Conservation (phyloP, 2,888 invertebrate genomes). For the Liodrosophila aerea region DNA sequence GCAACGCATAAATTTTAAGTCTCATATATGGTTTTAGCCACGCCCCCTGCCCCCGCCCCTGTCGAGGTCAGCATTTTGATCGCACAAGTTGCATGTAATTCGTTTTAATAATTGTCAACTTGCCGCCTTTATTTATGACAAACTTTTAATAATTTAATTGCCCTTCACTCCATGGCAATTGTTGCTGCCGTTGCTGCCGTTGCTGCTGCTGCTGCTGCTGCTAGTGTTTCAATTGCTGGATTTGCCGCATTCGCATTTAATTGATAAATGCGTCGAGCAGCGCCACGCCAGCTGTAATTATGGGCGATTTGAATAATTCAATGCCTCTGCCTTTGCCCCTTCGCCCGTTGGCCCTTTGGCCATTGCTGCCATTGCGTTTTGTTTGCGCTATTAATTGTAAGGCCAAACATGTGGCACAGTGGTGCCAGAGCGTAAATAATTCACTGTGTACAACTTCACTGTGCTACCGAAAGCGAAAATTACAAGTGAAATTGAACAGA, state of each 20-base stretch:
- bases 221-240: constrained; percentile 44
- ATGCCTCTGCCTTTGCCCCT: constrained; percentile 49
- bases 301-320: constrained; percentile 75
- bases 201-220: constrained; percentile 29
- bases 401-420: constrained; percentile 38
- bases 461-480: no score
- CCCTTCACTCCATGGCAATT: constrained; percentile 36
- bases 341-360: constrained; percentile 3
- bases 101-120: constrained; percentile 75
- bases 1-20: constrained; percentile 67
- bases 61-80: constrained; percentile 51
- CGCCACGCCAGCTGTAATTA: constrained; percentile 63
- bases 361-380: constrained; percentile 58
- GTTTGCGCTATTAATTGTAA: constrained; percentile 74
- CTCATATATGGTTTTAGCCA: constrained; percentile 46
- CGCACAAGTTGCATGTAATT: constrained; percentile 62
- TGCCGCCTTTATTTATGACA: constrained; percentile 70
- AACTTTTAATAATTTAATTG: constrained; percentile 77
- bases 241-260: constrained; percentile 73
- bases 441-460: no score
- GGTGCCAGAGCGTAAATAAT: neutral
- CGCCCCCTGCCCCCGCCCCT: constrained; percentile 31
- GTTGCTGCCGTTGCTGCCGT: constrained; percentile 18
- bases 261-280: constrained; percentile 64
- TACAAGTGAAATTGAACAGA: no score